Evolutionary conservation across 2,797 vertebrate species (phyloP).

Genomic region (Chaenodraco wilsoni): DNA sequence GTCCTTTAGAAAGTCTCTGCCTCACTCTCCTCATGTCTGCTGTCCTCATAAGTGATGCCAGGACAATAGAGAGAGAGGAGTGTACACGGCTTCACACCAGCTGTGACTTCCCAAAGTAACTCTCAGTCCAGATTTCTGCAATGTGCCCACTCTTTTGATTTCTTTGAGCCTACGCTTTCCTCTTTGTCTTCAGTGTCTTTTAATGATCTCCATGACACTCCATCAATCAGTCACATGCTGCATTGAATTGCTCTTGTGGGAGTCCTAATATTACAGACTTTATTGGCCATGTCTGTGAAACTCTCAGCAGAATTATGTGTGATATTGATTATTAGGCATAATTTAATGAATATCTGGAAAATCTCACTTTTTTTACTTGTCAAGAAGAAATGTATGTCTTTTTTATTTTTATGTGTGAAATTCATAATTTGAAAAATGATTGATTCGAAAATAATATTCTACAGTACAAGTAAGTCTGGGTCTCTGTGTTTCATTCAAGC

Average conservation of each 20-base stretch:
- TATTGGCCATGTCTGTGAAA: constrained; percentile 28
- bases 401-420: too few relatives aligned
- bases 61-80: constrained; percentile 72
- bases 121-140: constrained; percentile 66
- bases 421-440: too few relatives aligned
- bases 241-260: constrained; percentile 15
- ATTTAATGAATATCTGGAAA: constrained; percentile 14
- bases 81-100: constrained; percentile 72
- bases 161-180: constrained; percentile 69
- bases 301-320: constrained; percentile 5
- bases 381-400: background rate
- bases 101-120: constrained; percentile 80
- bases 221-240: constrained; percentile 39
- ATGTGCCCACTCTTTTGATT: constrained; percentile 61
- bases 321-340: background rate
- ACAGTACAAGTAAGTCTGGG: too few relatives aligned
- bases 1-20: constrained; percentile 71
- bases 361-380: background rate
- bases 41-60: constrained; percentile 81
- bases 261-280: constrained; percentile 9
- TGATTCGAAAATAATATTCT: too few relatives aligned
- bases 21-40: constrained; percentile 59
- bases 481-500: too few relatives aligned
- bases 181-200: constrained; percentile 51
- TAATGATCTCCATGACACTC: constrained; percentile 60